Evolutionary conservation across 2,113 vertebrate species (phyloP).

Genomic region (Dipodomys ordii): DNA sequence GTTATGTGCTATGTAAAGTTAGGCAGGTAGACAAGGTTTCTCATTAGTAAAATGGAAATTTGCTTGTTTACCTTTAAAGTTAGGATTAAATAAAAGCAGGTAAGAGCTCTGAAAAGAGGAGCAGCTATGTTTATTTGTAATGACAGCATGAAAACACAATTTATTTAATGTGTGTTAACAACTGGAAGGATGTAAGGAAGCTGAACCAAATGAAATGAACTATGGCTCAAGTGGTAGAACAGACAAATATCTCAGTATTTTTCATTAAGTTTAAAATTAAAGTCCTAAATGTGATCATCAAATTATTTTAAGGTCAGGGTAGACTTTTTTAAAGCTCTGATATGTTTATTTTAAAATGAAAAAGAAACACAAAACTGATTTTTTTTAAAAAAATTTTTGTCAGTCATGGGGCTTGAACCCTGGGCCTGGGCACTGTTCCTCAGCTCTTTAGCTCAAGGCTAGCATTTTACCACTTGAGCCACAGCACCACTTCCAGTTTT

Average conservation of each 20-base stretch:
- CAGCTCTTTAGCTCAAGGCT: too few species aligned
- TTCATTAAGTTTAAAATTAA: conserved; percentile 7
- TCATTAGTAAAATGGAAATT: neutral
- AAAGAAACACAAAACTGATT: neutral
- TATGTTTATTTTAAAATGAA: neutral
- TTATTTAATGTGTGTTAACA: neutral
- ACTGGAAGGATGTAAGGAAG: neutral
- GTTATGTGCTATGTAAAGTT: neutral
- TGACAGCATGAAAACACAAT: neutral
- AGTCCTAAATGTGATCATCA: neutral
- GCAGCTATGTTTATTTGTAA: conserved; percentile 2
- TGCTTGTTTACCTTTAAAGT: neutral
- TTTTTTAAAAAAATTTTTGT: too few species aligned
- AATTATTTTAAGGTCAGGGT: conserved; percentile 27
- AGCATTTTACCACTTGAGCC: too few species aligned
- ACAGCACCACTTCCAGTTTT: too few species aligned
- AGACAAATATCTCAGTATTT: neutral
- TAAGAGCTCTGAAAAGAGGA: neutral
- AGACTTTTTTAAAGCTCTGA: neutral
- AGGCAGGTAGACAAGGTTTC: neutral
- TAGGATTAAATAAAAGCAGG: conserved; percentile 20
- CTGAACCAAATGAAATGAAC: neutral
- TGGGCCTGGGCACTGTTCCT: too few species aligned
- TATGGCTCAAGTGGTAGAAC: too few species aligned
- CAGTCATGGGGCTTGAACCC: too few species aligned